Evolutionary conservation across 1,140 invertebrate genomes (phyloP).

Genomic region (Octopus bimaculoides): DNA sequence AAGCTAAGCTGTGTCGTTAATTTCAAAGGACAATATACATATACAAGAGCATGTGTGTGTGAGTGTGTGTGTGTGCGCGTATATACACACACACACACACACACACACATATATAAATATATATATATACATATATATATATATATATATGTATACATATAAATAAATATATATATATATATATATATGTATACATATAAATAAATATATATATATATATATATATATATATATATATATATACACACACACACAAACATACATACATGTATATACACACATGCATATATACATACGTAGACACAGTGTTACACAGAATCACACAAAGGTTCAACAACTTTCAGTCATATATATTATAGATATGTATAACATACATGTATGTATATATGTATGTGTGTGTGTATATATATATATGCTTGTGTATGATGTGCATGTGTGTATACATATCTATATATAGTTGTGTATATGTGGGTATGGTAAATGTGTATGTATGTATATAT

Average conservation of each 20-base stretch:
- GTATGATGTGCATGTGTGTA: no score
- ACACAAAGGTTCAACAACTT: no score
- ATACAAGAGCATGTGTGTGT: background rate
- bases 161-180: background rate
- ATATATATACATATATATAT: background rate
- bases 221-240: conserved; percentile 1
- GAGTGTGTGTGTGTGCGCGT: background rate
- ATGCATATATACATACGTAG: background rate
- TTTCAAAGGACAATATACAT: background rate
- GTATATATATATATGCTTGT: no score
- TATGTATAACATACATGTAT: no score
- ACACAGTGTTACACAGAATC: background rate
- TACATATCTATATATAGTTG: no score
- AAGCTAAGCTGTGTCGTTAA: no score
- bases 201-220: background rate
- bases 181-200: background rate
- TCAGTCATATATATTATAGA: no score
- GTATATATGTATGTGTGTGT: no score
- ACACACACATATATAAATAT: background rate
- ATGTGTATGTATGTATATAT: no score
- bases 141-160: background rate
- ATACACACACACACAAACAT: background rate
- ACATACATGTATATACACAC: background rate
- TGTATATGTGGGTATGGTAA: no score
- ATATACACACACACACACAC: background rate